phyloP scores from a whole-genome alignment of 2,888 invertebrate genomes.

The Drosophila neonasuta region DNA sequence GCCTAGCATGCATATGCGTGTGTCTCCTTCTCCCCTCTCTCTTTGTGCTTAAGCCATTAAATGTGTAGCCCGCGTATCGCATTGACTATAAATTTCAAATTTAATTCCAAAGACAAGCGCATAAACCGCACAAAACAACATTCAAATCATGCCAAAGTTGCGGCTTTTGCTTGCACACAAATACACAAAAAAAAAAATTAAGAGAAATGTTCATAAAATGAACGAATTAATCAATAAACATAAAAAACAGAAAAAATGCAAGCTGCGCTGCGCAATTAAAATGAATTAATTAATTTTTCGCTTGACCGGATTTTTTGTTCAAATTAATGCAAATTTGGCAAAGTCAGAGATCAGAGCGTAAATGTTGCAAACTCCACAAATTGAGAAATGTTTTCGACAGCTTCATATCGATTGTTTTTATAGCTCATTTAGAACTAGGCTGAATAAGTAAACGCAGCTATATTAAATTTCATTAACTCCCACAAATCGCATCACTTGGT shows the following conservation, averaged over 20 bases:
- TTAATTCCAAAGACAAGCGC: constrained; percentile 58
- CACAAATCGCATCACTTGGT: not conserved
- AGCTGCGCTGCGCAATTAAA: constrained; percentile 5
- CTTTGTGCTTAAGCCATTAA: constrained; percentile 49
- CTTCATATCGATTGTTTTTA: not conserved
- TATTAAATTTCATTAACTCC: not conserved
- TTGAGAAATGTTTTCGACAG: too few relatives aligned
- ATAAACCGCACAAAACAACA: constrained; percentile 42
- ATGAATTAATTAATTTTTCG: constrained; percentile 7
- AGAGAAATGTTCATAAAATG: constrained; percentile 27
- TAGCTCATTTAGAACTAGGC: not conserved
- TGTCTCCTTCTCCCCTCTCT: constrained; percentile 15
- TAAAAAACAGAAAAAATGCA: constrained; percentile 13
- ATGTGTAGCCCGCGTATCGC: constrained; percentile 41
- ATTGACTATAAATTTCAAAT: constrained; percentile 71
- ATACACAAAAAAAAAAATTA: not conserved
- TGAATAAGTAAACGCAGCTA: not conserved
- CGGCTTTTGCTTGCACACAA: constrained; percentile 20
- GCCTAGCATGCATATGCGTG: constrained; percentile 42
- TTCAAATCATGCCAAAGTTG: constrained; percentile 31
- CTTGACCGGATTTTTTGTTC: not conserved
- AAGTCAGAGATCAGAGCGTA: not conserved
- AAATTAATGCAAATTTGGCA: not conserved
- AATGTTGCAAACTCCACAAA: too few relatives aligned
- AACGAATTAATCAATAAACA: constrained; percentile 23